A percentile compares a stretch with the other conserved stretches of the same genome.
Evolutionary conservation across 2,113 vertebrate genomes (phyloP).

Genomic region (Heloderma charlesbogerti): DNA sequence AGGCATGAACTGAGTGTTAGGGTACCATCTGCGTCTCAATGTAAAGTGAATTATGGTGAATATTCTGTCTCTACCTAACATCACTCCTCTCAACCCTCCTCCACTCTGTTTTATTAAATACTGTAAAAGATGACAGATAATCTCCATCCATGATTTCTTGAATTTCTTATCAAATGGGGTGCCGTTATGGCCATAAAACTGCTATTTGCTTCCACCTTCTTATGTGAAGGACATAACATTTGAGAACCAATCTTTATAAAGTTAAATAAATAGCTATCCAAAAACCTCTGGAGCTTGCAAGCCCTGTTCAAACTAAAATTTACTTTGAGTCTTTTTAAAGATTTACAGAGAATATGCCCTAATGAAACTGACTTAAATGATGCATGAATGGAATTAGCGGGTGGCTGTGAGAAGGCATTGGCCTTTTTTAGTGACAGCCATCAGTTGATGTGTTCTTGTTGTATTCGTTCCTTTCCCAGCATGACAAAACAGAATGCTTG

Average conservation of each 20-base stretch:
- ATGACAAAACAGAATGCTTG: not conserved
- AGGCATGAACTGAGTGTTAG: not conserved
- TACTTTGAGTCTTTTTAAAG: constrained; percentile 33
- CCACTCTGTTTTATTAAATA: not conserved
- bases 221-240: not conserved
- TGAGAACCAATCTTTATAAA: not conserved
- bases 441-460: not conserved
- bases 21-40: not conserved
- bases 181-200: not conserved
- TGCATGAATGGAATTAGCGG: constrained; percentile 17
- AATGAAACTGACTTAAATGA: constrained; percentile 17
- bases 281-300: not conserved
- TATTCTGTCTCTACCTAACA: not conserved
- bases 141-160: not conserved
- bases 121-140: not conserved
- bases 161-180: not conserved
- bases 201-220: not conserved
- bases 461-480: not conserved
- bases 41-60: not conserved
- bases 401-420: not conserved
- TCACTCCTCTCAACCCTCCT: not conserved
- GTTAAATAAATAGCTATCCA: not conserved
- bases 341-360: constrained; percentile 33
- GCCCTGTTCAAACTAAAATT: not conserved
- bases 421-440: not conserved